Percentiles rank a stretch among this genome's conserved stretches.
Conservation (phyloP, 2,113 vertebrate genomes). For the Murina feae region DNA sequence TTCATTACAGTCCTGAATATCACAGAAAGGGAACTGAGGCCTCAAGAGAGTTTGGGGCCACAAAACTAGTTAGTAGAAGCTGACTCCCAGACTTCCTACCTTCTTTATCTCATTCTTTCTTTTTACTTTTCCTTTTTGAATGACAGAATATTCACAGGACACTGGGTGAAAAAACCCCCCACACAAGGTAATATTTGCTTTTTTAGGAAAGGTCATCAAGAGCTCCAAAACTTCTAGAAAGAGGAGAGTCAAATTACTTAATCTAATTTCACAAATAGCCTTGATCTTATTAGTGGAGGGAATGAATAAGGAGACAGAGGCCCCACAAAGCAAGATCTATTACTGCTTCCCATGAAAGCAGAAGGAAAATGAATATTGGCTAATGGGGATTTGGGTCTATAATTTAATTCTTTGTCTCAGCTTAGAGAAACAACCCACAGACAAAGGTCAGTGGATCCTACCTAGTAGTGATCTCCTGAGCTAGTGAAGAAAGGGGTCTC, state of each 20-base stretch:
- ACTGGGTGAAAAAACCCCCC: not conserved
- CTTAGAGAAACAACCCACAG: constrained; percentile 42
- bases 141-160: not conserved
- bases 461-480: not conserved
- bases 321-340: constrained; percentile 45
- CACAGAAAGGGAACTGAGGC: constrained; percentile 11
- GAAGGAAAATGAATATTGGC: constrained; percentile 29
- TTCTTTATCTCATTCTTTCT: not conserved
- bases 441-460: not conserved
- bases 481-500: not conserved
- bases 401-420: constrained; percentile 69
- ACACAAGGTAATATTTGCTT: constrained; percentile 25
- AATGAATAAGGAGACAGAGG: constrained; percentile 25
- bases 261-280: constrained; percentile 45
- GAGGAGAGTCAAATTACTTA: constrained; percentile 37
- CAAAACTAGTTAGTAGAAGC: not conserved
- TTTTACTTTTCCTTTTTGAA: constrained; percentile 37
- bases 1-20: not conserved
- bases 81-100: not conserved
- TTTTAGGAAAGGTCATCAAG: constrained; percentile 42
- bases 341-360: constrained; percentile 47
- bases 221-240: constrained; percentile 38
- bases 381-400: constrained; percentile 42
- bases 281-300: constrained; percentile 51
- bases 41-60: not conserved